Evolutionary conservation across 2,797 vertebrate genomes (phyloP), one percentile per base, ranked within the genome.

Genomic region (Adrianichthys oophorus): DNA sequence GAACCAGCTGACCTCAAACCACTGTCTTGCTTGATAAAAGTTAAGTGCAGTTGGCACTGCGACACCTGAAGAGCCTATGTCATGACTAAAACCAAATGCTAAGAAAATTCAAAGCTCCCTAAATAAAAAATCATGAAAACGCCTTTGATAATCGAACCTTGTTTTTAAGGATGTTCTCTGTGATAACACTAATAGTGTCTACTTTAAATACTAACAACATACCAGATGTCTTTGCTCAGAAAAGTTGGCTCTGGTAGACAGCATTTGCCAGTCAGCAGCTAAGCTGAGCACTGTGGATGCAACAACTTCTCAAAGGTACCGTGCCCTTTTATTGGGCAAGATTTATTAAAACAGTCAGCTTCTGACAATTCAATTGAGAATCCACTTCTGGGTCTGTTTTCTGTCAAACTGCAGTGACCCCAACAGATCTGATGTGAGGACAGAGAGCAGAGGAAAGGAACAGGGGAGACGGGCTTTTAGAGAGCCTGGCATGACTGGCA

Each of bases 341-440:
- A 82, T 90, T 90, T 88, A 91, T 89, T 89, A 87, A 91, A 91
- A 83, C 79, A 74, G 76, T 68, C 65, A 80, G 76, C 79, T 85
- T 85, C 86, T 85, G 85, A 87, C 85, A 88, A 89, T 87, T 85
- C 84, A 85, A 87, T 86, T 80, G 86, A 79, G 89, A 89, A 89
- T 76, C 65, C 74, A 78, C 84, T 66, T 82, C 80, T 84, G 83
- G 73, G 76, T 78, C 68, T 86, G 83, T 88, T 90, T 90, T 86
- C 64, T 52, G 67, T 79, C 78, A 56, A 71, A 86, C 87, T 78
- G 81, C 71, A 80, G 72, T 77, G 77, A 86, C 74, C 78, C 79
- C 75, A 83, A 84, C 72, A 78, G 75, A 74, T 78, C 52, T 55
- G 59, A 48, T 51, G 51, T 46, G 24, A 51, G 64, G 62, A 54